Percentiles rank a stretch among this genome's conserved stretches.
These are phyloP conservation scores for Parazoanthus atlanticus DNA, from an alignment of 92 coral and sea anemone species.

Conservation along the genomic window DNA sequence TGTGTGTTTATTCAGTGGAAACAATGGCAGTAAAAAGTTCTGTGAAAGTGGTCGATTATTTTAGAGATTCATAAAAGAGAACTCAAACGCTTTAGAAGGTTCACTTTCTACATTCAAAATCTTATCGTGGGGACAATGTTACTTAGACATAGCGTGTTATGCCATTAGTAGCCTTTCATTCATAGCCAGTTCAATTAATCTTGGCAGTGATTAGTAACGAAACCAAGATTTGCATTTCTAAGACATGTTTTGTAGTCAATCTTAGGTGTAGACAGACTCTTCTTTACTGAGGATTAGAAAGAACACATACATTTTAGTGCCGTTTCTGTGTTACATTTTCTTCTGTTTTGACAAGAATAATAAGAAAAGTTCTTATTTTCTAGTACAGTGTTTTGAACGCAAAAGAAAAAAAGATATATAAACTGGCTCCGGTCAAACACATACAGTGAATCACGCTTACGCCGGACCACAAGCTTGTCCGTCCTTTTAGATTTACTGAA, in stretches of 20 bases:
- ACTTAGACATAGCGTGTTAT: neutral
- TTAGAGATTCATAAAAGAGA: neutral
- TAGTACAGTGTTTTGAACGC: neutral
- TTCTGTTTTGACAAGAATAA: neutral
- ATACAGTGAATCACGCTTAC: neutral
- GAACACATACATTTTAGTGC: neutral
- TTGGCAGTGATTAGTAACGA: neutral
- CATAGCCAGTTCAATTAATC: slow-evolving; percentile 17
- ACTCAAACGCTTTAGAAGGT: neutral
- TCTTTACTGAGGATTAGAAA: neutral
- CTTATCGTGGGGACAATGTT: neutral
- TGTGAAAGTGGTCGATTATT: neutral
- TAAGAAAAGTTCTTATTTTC: neutral
- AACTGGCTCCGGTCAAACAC: neutral
- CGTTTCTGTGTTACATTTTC: neutral
- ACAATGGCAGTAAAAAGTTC: slow-evolving; percentile 22
- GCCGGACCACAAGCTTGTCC: neutral
- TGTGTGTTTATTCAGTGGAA: slow-evolving; percentile 42
- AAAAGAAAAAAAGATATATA: no score
- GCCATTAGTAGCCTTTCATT: slow-evolving; percentile 9
- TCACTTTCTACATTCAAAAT: slow-evolving; percentile 3
- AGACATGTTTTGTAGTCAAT: neutral
- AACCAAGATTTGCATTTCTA: slow-evolving; percentile 10
- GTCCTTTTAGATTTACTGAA: neutral
- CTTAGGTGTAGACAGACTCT: neutral